Conservation (phyloP, 2,113 vertebrate genomes). For the Xiphophorus hellerii region DNA sequence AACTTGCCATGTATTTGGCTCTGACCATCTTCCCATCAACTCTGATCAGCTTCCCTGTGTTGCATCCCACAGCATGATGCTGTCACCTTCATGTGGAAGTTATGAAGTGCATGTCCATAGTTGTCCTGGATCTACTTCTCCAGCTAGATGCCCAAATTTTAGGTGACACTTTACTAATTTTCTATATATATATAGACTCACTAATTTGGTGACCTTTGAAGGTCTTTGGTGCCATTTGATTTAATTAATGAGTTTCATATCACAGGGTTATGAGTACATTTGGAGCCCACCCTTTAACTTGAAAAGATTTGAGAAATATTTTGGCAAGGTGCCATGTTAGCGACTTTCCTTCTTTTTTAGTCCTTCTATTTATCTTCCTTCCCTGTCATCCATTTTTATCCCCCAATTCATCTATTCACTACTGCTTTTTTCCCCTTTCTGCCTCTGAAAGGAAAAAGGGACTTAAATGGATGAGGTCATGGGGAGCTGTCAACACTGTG, state of each 20-base stretch:
- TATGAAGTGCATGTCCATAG: not conserved
- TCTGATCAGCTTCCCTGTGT: not conserved
- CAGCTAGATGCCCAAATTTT: not conserved
- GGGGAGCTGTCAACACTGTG: conserved; percentile 80
- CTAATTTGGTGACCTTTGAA: too few relatives aligned
- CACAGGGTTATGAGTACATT: not conserved
- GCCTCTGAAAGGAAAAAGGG: conserved; percentile 69
- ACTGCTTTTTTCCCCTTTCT: conserved; percentile 22
- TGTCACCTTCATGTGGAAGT: not conserved
- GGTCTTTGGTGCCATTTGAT: not conserved
- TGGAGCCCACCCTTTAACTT: not conserved
- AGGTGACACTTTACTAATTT: not conserved
- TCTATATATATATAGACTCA: too few relatives aligned
- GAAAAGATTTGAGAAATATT: not conserved
- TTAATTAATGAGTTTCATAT: not conserved
- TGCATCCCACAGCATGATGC: not conserved
- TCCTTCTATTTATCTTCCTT: conserved; percentile 48
- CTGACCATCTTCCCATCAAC: too few relatives aligned
- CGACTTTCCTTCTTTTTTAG: conserved; percentile 37
- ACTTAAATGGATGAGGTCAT: conserved; percentile 80
- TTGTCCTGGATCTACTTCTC: not conserved
- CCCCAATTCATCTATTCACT: conserved; percentile 28
- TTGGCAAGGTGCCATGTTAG: conserved; percentile 9
- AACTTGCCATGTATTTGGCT: too few relatives aligned
- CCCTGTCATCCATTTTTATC: conserved; percentile 30